These are phyloP conservation scores for Spatula clypeata DNA, from an alignment of 2,797 vertebrate genomes.

Conservation along the genomic window DNA sequence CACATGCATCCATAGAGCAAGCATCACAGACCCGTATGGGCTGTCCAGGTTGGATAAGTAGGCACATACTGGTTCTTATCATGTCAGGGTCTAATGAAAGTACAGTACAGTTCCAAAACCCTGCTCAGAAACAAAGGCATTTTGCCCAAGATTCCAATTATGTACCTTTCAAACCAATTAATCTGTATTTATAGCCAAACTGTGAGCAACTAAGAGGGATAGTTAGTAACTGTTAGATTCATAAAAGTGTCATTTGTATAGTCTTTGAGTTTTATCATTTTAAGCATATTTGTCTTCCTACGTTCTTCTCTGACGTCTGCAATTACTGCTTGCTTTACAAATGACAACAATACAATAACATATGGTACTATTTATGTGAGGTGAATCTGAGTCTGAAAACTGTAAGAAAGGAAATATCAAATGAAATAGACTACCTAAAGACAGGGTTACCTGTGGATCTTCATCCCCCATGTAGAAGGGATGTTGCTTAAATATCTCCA, in stretches of 20 bases:
- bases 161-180: background rate
- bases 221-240: background rate
- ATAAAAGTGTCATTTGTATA: background rate
- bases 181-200: background rate
- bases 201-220: background rate
- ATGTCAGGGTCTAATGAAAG: background rate
- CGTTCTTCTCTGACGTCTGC: background rate
- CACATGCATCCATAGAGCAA: background rate
- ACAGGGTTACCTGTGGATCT: background rate
- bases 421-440: background rate
- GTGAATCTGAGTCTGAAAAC: background rate
- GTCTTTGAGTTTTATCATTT: background rate
- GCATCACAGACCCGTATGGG: background rate
- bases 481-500: background rate
- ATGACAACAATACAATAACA: background rate
- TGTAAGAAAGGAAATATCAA: rapidly evolving
- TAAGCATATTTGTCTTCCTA: background rate
- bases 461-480: background rate
- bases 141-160: background rate
- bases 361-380: background rate
- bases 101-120: background rate
- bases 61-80: background rate
- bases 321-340: background rate
- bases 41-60: background rate
- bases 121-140: background rate